Base-by-base conservation (phyloP, 2,888 invertebrate genomes). In the Alcis repandata region DNA sequence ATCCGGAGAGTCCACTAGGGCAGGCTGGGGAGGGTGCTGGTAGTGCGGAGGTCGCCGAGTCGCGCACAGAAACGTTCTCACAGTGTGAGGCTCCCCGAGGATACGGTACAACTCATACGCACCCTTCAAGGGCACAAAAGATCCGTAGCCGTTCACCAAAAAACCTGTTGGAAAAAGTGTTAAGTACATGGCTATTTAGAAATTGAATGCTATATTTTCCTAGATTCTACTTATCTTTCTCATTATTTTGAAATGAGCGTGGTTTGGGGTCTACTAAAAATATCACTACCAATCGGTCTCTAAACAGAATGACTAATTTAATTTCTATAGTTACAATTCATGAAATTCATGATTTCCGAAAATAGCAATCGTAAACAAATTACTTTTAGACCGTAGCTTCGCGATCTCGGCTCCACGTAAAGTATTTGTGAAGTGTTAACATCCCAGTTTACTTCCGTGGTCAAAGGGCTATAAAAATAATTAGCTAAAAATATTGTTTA, bases 31-130 rank as follows among this genome's bases (percentile, higher is more conserved):
- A 15, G 66, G 53, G 6, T 83, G 76, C 6, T 70, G 45, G 59
- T 76, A 71, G 67, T 90, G 82, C 1, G 85, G 78, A 2, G 87
- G 78, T 11, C 74, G 76, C 10, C 86, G 87, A 22, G 86, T 79
- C 1, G 88, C 85, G 59, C 82, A 77, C 4, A 94, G 72, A 66
- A 93, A 89, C 22, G 78, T 75, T 13, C 89, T 86, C 13, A 91
- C 86, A 0, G 93, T 89, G 66, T 91, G 92, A 0, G 94, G 93
- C 68, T 94, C 92, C 11, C 93, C 94, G 41, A 94, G 73, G 32
- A 74, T 75, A 63, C 80, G 79, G 79, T 94, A 94, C 41, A 94
- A 77, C 45, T 82, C 73, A 70, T 94, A 94, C 10, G 90, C 75
- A 2, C 81, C 85, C 72, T 85, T 85, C 52, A 94, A 75, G 0